These are phyloP conservation scores for Podarcis siculus DNA, from an alignment of 2,797 vertebrate species.

Conservation along the genomic window DNA sequence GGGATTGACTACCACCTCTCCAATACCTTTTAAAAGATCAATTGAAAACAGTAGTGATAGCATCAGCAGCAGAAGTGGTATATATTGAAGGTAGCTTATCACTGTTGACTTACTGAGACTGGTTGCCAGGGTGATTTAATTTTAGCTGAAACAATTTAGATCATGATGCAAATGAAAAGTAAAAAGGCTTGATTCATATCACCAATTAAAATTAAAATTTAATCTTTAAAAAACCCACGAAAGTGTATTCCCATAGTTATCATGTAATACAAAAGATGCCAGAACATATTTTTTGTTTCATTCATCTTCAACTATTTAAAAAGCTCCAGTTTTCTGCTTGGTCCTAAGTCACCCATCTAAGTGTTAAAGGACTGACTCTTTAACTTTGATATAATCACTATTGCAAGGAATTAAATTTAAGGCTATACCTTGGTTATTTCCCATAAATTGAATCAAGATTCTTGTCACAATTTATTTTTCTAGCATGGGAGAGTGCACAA, in stretches of 20 bases:
- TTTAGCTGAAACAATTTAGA: constrained; percentile 45
- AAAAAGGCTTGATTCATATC: constrained; percentile 25
- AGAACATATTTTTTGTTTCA: background rate
- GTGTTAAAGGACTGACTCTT: background rate
- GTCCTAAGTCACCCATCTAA: background rate
- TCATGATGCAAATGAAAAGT: constrained; percentile 43
- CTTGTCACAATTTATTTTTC: background rate
- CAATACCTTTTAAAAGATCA: constrained; percentile 40
- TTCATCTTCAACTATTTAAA: constrained; percentile 14
- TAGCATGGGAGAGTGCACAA: background rate
- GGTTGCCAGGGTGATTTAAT: constrained; percentile 45
- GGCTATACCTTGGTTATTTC: background rate
- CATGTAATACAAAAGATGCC: constrained; percentile 8
- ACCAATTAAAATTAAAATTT: constrained; percentile 41
- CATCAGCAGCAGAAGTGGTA: constrained; percentile 7
- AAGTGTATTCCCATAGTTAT: constrained; percentile 20
- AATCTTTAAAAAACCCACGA: constrained; percentile 22
- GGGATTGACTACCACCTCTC: constrained; percentile 24
- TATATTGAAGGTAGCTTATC: constrained; percentile 35
- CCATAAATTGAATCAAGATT: background rate
- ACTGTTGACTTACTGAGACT: constrained; percentile 14
- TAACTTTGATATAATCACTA: background rate
- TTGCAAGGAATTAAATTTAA: background rate
- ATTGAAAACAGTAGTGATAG: constrained; percentile 45
- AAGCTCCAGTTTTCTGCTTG: constrained; percentile 26